Evolutionary conservation across 1,140 invertebrate species (phyloP).

Genomic region (Tetraneura akinire): DNA sequence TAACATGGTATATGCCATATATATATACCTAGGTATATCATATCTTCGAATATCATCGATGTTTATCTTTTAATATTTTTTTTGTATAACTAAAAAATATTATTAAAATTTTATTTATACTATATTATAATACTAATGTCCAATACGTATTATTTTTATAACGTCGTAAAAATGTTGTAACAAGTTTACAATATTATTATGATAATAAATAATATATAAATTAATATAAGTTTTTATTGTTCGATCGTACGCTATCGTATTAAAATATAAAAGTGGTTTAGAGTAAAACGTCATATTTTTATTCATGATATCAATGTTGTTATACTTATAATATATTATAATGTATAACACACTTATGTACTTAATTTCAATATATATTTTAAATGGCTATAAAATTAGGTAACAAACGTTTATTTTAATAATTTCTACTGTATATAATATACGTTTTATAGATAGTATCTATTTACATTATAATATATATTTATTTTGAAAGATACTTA

Average conservation of each 20-base stretch:
- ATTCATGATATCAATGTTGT: background rate
- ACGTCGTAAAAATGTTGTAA: constrained; percentile 1
- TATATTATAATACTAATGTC: background rate
- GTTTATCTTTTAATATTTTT: too few relatives aligned
- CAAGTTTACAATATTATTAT: background rate
- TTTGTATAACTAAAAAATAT: too few relatives aligned
- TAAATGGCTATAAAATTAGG: background rate
- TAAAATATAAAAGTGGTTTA: constrained; percentile 16
- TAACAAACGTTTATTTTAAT: background rate
- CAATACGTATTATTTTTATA: background rate
- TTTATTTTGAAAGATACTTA: too few relatives aligned
- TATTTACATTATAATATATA: too few relatives aligned
- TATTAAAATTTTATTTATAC: too few relatives aligned
- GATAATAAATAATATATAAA: background rate
- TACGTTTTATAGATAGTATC: too few relatives aligned
- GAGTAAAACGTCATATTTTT: background rate
- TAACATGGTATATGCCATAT: too few relatives aligned
- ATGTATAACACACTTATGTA: too few relatives aligned
- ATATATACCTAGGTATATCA: too few relatives aligned
- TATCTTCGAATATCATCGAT: too few relatives aligned
- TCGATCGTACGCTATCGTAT: background rate
- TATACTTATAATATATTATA: background rate
- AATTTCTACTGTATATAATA: too few relatives aligned
- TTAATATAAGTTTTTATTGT: constrained; percentile 3
- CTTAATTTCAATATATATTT: background rate